Conservation (phyloP, 2,888 invertebrate genomes). For the Drosophila anceps region DNA sequence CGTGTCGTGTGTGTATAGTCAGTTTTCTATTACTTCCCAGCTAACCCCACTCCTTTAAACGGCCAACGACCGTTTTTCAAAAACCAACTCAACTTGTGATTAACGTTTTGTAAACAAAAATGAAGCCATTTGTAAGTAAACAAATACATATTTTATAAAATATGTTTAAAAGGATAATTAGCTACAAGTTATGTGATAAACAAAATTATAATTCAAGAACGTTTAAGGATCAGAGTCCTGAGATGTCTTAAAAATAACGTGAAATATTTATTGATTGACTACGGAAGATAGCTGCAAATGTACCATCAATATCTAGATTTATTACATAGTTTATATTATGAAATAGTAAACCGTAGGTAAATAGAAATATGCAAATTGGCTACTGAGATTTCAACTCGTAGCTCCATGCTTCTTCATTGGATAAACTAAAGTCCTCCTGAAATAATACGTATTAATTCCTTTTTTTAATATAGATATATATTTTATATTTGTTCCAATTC, state of each 20-base stretch:
- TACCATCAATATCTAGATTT: not conserved
- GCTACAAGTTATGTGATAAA: not conserved
- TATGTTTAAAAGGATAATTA: constrained; percentile 10
- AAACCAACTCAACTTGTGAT: constrained; percentile 72
- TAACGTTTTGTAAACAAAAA: constrained; percentile 63
- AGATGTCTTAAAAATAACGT: not conserved
- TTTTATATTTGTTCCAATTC: not conserved
- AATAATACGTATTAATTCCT: not conserved
- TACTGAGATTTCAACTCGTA: not conserved
- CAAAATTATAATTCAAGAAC: not conserved
- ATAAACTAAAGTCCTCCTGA: not conserved
- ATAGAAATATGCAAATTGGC: not conserved
- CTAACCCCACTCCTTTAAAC: constrained; percentile 44
- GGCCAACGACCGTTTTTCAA: constrained; percentile 25
- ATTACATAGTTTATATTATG: not conserved
- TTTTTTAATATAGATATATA: not conserved
- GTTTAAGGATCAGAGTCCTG: not conserved
- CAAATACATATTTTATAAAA: constrained; percentile 2
- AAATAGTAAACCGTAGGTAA: not conserved
- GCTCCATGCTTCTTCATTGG: not conserved
- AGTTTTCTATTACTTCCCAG: constrained; percentile 46
- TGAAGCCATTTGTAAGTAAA: constrained; percentile 85
- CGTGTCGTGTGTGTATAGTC: constrained; percentile 75
- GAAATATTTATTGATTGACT: not conserved
- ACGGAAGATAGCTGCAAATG: not conserved